Conservation (phyloP, 2,888 invertebrate species). For the Pseudococcus longispinus region DNA sequence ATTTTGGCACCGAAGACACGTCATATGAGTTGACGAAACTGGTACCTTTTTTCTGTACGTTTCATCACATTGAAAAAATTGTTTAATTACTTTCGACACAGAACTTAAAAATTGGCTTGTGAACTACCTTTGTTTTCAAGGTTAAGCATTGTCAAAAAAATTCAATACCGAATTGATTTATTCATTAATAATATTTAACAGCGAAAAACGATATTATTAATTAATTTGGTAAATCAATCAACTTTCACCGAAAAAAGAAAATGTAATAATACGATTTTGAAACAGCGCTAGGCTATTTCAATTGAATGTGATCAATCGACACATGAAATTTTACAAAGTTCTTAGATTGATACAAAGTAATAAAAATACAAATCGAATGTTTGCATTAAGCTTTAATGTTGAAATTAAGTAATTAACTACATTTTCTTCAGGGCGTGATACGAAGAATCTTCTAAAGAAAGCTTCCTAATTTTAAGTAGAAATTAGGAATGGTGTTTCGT, state of each 20-base stretch:
- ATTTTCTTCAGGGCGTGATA: background rate
- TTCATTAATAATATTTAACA: background rate
- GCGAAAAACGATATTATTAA: background rate
- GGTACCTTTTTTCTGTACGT: background rate
- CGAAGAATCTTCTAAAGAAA: conserved; percentile 8
- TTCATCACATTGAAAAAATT: background rate
- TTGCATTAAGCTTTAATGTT: conserved; percentile 8
- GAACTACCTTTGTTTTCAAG: background rate
- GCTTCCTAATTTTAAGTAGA: background rate
- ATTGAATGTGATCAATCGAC: background rate
- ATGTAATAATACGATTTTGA: background rate
- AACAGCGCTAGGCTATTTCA: background rate
- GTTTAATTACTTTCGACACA: background rate
- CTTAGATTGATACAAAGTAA: background rate
- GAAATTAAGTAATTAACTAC: conserved; percentile 28
- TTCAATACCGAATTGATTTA: background rate
- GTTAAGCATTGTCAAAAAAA: background rate
- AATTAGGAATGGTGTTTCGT: background rate
- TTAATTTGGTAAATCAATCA: background rate
- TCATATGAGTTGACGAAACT: background rate
- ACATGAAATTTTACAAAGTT: background rate
- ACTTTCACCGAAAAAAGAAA: background rate
- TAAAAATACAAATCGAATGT: background rate
- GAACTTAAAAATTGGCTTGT: background rate
- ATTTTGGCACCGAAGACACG: background rate